Percentiles rank a stretch among this genome's conserved stretches.
Conservation (phyloP, 2,797 vertebrate genomes). For the Lepus oiostolus region DNA sequence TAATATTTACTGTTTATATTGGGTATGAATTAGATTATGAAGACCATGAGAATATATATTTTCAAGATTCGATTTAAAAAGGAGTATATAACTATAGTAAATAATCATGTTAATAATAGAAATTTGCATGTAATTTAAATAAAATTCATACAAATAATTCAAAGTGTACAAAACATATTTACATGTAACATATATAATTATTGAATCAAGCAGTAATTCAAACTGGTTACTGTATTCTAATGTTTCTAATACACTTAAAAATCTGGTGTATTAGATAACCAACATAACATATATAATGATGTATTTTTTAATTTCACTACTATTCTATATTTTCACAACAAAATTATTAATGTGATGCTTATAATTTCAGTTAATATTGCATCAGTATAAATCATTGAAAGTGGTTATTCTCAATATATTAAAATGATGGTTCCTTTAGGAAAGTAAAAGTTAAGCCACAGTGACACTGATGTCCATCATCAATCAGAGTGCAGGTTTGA, state of each 20-base stretch:
- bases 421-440: constrained; percentile 1
- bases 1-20: background rate
- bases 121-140: background rate
- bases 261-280: background rate
- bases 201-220: background rate
- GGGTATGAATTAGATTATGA: background rate
- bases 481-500: no score
- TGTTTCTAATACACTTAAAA: background rate
- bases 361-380: background rate
- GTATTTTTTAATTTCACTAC: background rate
- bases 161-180: background rate
- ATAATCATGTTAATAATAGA: background rate
- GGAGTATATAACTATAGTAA: background rate
- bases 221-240: background rate
- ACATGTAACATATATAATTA: background rate
- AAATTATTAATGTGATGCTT: background rate
- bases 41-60: constrained; percentile 14
- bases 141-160: constrained; percentile 8
- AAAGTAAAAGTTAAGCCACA: background rate
- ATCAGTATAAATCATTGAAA: background rate
- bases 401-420: background rate
- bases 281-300: background rate
- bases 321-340: background rate
- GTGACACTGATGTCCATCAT: no score
- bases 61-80: background rate